A percentile compares a stretch with the other conserved stretches of the same genome.
phyloP scores from a whole-genome alignment of 2,113 vertebrate species.

The Bostrychus sinensis region DNA sequence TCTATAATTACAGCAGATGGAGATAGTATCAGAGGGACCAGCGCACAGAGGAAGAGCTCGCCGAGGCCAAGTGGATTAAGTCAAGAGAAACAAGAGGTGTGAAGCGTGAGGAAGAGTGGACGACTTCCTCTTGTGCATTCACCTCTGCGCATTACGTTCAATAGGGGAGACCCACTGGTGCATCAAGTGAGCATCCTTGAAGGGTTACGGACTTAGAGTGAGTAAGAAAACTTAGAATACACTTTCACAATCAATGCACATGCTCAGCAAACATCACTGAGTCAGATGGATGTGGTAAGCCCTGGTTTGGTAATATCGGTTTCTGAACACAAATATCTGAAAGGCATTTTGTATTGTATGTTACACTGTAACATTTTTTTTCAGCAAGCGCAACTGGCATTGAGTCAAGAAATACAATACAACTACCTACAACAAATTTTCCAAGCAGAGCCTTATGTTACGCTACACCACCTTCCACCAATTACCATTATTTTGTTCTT shows the following conservation, averaged over 20 bases:
- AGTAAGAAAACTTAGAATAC: neutral
- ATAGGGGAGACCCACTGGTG: constrained; percentile 17
- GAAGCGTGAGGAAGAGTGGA: constrained; percentile 41
- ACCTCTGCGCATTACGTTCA: constrained; percentile 10
- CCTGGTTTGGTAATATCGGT: neutral
- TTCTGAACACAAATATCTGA: neutral
- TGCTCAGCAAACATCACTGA: neutral
- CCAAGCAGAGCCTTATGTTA: no score
- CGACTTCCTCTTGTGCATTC: constrained; percentile 31
- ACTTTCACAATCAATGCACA: constrained; percentile 1
- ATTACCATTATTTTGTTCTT: no score
- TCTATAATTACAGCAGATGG: constrained; percentile 77
- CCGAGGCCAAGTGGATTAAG: constrained; percentile 72
- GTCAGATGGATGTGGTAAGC: neutral
- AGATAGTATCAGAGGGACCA: constrained; percentile 70
- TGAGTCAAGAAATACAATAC: no score
- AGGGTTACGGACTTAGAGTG: neutral
- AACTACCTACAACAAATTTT: no score
- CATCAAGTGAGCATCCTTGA: neutral
- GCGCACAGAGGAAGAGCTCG: constrained; percentile 55
- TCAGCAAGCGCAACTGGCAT: neutral
- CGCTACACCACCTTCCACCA: no score
- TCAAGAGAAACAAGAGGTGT: constrained; percentile 59
- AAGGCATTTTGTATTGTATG: neutral
- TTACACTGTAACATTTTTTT: neutral